Conservation (phyloP, 2,888 invertebrate genomes). For the Hirtodrosophila duncani region DNA sequence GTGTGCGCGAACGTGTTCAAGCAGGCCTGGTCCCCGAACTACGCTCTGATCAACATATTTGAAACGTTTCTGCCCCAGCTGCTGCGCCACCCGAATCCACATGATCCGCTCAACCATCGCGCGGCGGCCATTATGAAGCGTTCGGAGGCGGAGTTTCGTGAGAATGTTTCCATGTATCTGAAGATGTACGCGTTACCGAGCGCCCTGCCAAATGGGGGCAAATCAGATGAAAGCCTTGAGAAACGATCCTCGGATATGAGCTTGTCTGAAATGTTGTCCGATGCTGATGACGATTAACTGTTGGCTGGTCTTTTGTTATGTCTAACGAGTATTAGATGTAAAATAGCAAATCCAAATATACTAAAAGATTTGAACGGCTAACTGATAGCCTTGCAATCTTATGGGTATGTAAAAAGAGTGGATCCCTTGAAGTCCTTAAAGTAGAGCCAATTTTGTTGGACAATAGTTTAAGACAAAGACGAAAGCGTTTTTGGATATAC, state of each 20-base stretch:
- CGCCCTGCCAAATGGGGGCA: constrained; percentile 5
- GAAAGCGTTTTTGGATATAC: no score
- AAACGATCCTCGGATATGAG: constrained; percentile 52
- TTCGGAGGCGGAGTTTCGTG: constrained; percentile 46
- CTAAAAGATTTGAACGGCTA: no score
- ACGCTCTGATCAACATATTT: constrained; percentile 57
- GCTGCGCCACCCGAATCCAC: constrained; percentile 52
- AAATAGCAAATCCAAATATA: background rate
- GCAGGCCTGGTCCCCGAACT: constrained; percentile 59
- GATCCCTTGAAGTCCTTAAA: no score
- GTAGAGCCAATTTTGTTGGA: no score
- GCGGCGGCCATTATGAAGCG: constrained; percentile 49
- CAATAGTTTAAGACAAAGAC: no score
- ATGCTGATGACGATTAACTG: constrained; percentile 38
- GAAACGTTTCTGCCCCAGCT: constrained; percentile 57
- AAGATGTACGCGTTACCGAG: constrained; percentile 50
- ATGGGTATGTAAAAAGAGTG: no score
- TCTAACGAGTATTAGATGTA: background rate
- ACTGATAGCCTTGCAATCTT: no score
- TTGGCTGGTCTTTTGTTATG: constrained; percentile 43
- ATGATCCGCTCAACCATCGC: constrained; percentile 50
- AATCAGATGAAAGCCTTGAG: constrained; percentile 26
- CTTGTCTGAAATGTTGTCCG: constrained; percentile 46
- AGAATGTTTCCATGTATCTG: constrained; percentile 42
- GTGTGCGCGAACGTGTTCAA: constrained; percentile 62